Percentiles rank a stretch among this genome's conserved stretches.
phyloP scores from a whole-genome alignment of 1,140 invertebrate species.

The Pomacea maculata region DNA sequence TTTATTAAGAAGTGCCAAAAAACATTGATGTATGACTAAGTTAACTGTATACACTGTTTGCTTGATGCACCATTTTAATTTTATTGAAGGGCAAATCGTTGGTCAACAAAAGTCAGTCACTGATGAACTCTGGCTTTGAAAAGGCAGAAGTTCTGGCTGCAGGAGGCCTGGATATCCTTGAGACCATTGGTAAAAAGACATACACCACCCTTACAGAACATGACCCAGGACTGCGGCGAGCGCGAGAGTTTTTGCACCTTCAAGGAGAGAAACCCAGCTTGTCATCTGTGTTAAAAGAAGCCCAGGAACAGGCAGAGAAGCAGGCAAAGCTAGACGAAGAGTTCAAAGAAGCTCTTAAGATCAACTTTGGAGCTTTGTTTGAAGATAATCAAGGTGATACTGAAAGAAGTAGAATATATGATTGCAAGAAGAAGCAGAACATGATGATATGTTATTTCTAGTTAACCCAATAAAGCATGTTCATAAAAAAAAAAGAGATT shows the following conservation, averaged over 20 bases:
- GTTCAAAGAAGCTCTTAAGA: constrained; percentile 70
- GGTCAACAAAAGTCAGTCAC: constrained; percentile 51
- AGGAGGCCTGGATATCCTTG: constrained; percentile 86
- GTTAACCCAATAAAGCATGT: too few relatives aligned
- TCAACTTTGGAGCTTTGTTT: constrained; percentile 84
- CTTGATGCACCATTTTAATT: neutral
- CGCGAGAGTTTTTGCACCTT: constrained; percentile 75
- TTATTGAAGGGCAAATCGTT: constrained; percentile 71
- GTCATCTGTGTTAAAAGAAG: constrained; percentile 80
- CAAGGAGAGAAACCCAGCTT: constrained; percentile 70
- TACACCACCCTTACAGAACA: constrained; percentile 91
- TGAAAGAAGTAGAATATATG: neutral
- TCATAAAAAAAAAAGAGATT: too few relatives aligned
- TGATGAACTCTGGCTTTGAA: constrained; percentile 84
- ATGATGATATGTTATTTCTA: too few relatives aligned
- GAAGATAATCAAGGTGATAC: constrained; percentile 83
- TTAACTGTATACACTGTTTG: too few relatives aligned
- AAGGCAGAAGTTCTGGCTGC: constrained; percentile 85
- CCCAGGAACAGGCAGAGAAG: constrained; percentile 80
- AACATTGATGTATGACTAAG: too few relatives aligned
- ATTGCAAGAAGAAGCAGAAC: neutral
- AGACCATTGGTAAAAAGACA: constrained; percentile 91
- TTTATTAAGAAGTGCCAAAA: too few relatives aligned
- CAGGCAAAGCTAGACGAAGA: constrained; percentile 70
- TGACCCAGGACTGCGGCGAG: constrained; percentile 86